phyloP scores from a whole-genome alignment of 2,113 vertebrate species.

The Quiscalus mexicanus region DNA sequence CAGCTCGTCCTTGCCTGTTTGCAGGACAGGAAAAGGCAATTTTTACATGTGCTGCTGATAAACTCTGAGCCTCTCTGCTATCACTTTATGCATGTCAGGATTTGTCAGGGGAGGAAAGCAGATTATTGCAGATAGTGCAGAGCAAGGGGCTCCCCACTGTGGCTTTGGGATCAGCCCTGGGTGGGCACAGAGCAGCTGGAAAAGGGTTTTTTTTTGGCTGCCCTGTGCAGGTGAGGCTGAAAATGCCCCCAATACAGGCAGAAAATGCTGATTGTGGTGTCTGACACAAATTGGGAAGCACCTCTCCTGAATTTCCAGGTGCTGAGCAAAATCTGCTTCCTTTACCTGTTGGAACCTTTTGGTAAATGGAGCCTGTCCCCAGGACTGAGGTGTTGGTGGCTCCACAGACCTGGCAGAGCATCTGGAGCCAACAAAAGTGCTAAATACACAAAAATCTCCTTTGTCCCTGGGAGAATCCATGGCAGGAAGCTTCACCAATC shows the following conservation, averaged over 20 bases:
- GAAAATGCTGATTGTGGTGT: neutral
- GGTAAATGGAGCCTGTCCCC: neutral
- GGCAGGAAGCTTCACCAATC: conserved; percentile 1
- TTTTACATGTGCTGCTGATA: neutral
- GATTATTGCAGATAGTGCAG: neutral
- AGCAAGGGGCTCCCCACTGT: neutral
- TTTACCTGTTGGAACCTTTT: neutral
- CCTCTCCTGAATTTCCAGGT: neutral
- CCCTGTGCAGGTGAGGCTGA: neutral
- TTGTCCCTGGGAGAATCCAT: conserved; percentile 7
- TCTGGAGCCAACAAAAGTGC: neutral
- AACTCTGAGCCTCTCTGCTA: neutral
- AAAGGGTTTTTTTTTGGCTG: neutral
- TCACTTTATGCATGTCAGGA: rapidly evolving
- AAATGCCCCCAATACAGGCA: neutral
- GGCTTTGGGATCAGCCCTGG: neutral
- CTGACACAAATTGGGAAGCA: neutral
- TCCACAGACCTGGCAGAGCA: neutral
- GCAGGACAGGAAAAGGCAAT: neutral
- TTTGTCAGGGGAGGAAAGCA: neutral
- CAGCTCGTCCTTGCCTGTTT: neutral
- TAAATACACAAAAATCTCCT: neutral
- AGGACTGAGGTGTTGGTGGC: neutral
- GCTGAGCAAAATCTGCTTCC: neutral
- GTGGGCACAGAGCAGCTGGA: neutral